These are phyloP conservation scores for Xyliphius kryptos DNA, from an alignment of 2,113 vertebrate genomes.

Conservation along the genomic window DNA sequence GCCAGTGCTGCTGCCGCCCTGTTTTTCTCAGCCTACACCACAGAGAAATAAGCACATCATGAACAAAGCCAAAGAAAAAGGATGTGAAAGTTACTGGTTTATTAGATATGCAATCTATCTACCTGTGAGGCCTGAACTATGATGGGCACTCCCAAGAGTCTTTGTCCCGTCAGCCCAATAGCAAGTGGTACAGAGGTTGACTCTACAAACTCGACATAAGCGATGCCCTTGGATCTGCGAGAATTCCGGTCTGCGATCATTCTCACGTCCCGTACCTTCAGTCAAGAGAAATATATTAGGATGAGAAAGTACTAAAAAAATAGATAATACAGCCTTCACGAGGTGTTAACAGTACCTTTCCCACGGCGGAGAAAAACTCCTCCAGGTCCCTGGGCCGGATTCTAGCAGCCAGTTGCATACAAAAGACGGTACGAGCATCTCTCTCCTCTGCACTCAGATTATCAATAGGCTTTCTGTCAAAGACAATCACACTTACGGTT, in stretches of 20 bases:
- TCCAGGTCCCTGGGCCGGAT: constrained; percentile 94
- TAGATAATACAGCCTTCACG: not conserved
- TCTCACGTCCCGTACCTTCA: constrained; percentile 89
- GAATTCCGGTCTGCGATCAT: constrained; percentile 98
- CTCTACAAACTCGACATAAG: constrained; percentile 95
- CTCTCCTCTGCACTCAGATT: constrained; percentile 95
- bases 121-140: constrained; percentile 98
- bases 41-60: not conserved
- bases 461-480: constrained; percentile 86
- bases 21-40: constrained; percentile 90
- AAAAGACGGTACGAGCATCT: constrained; percentile 95
- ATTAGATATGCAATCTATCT: no score
- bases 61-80: not conserved
- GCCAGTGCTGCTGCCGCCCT: constrained; percentile 80
- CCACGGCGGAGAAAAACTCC: constrained; percentile 97
- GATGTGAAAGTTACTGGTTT: no score
- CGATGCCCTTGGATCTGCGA: constrained; percentile 94
- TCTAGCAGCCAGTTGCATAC: constrained; percentile 95
- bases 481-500: not conserved
- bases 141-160: constrained; percentile 92
- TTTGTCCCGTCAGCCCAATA: constrained; percentile 92
- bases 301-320: not conserved
- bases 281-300: constrained; percentile 4
- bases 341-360: constrained; percentile 71
- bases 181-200: constrained; percentile 94